Evolutionary conservation across 2,797 vertebrate genomes (phyloP), one percentile per base, ranked within the genome.

Genomic region (Trachops cirrhosus): DNA sequence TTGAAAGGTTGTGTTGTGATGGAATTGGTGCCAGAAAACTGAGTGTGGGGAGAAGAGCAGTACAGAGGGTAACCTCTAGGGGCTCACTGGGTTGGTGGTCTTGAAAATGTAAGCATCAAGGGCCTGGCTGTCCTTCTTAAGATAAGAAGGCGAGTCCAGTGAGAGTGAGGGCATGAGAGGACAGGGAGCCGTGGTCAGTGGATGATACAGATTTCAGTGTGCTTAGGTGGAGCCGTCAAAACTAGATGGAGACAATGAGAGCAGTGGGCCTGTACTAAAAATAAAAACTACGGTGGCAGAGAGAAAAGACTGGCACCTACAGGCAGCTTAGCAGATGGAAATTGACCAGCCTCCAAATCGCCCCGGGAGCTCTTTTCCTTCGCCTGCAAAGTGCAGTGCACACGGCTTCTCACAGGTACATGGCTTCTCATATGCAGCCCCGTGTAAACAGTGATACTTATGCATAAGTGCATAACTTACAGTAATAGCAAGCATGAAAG

Each of bases 1-100:
- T 64, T 70, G n/a, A 0, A 39, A 10, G 8, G 6, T 3, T 5
- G n/a, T 11, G 3, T 11, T 21, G n/a, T 29, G 2, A n/a, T 57
- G 41, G 37, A 39, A 37, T 52, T 52, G n/a, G 24, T 79, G 24
- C 22, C 24, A 64, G 67, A 75, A 85, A 67, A 44, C 2, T 2
- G 8, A 11, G 4, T 11, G 1, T 32, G 37, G 24, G 52, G 22
- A 29, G 15, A 34, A 50, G 34, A 11, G 50, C n/a, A 32, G 41
- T 3, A 3, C n/a, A 34, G 79, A 52, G 22, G 74, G 2, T 54
- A 71, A 59, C 9, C 9, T 4, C 9, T 0, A 9, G 6, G 12
- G 12, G 64, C 34, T 84, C 46, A 5, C 39, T 82, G 50, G 5
- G 14, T n/a, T 44, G 16, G n/a, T 54, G 26, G 46, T 52, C 39